Base-by-base conservation (phyloP, 2,113 vertebrate species). In the Mus spicilegus region DNA sequence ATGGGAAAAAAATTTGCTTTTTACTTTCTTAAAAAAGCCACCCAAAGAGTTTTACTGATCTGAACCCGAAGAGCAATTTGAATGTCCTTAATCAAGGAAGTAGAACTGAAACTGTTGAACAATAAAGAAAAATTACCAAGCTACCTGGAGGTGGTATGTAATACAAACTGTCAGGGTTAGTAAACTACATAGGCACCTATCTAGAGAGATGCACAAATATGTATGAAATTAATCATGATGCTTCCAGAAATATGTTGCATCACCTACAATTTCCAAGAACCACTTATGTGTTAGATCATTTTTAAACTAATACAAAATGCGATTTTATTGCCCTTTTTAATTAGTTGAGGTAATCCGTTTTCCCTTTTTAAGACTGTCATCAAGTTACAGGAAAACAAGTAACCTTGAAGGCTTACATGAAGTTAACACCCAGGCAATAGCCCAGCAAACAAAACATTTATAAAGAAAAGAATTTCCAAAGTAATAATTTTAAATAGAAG, bases 31-130 rank as follows among this genome's bases (percentile, higher is more conserved):
- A 86, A 84, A 51, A 54, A 30, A n/a, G 49, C 11, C 7, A 89
- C 17, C 61, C 39, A 61, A 86, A 90, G 76, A 54, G 8, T 92
- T 92, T 90, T 94, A 94, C 82, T 63, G 56, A 92, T 87, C 36
- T 78, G 91, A 92, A 94, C 8, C 49, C 89, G 33, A 54, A 63
- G 13, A 92, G 20, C 8, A 65, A 89, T 82, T 70, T 65, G 61
- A 75, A 89, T 51, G 11, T 11, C 33, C 22, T 56, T 84, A 80
- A 81, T 91, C 42, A 36, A 33, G 89, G 51, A 85, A 24, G 4
- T 86, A 75, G 58, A 92, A 69, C 2, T 49, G 3, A 92, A 86
- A 92, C 12, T 70, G 77, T 0, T 72, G 30, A 90, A 67, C 17
- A 92, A 95, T 65, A 67, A 91, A 75, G 77, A 82, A 63, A 2